phyloP scores from a whole-genome alignment of 92 coral and sea anemone genomes.

The Isaurus tuberculatus region DNA sequence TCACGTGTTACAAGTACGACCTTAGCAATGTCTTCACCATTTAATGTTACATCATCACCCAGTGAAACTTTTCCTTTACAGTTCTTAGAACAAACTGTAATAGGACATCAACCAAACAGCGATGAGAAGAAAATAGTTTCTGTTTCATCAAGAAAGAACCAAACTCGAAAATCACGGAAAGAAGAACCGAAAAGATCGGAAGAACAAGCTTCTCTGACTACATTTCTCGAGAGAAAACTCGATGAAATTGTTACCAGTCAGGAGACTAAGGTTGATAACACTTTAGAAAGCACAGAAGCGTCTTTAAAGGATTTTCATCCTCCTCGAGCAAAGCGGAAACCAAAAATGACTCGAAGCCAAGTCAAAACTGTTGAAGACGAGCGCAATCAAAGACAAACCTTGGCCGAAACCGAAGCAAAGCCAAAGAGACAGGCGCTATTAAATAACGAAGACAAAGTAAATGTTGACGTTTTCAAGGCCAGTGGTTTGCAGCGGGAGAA shows the following conservation, averaged over 20 bases:
- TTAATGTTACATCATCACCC: not conserved
- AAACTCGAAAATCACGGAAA: not conserved
- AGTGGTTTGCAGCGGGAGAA: conserved; percentile 68
- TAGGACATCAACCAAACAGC: not conserved
- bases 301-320: not conserved
- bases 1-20: conserved; percentile 41
- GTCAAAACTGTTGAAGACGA: not conserved
- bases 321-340: conserved; percentile 7
- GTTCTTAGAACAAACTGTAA: not conserved
- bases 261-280: not conserved
- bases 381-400: not conserved
- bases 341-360: conserved; percentile 14
- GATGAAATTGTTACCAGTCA: not conserved
- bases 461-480: conserved; percentile 57
- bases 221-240: not conserved
- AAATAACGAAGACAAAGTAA: conserved; percentile 41
- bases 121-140: conserved; percentile 2
- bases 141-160: not conserved
- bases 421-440: conserved; percentile 5
- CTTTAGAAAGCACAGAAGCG: not conserved
- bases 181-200: not conserved
- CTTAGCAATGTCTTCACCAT: conserved; percentile 18
- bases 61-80: not conserved
- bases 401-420: conserved; percentile 16
- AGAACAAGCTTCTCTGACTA: not conserved